phyloP scores from a whole-genome alignment of 2,113 vertebrate species.

The Xiphias gladius region DNA sequence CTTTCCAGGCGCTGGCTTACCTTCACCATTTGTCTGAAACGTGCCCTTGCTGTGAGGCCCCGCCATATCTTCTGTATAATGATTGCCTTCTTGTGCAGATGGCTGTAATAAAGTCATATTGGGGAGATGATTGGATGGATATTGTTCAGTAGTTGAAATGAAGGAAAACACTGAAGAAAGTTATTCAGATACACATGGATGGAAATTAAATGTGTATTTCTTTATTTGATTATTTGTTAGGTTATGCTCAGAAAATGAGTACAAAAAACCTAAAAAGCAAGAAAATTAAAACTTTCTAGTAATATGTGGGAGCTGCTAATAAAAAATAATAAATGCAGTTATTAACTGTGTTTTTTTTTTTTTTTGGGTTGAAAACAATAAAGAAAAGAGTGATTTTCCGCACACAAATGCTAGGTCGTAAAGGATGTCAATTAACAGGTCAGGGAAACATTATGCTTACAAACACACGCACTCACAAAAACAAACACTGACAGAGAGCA shows the following conservation, averaged over 20 bases:
- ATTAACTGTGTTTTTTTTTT: too few relatives aligned
- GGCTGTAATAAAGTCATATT: constrained; percentile 84
- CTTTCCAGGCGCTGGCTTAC: constrained; percentile 84
- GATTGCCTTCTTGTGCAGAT: constrained; percentile 85
- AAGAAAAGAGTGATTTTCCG: constrained; percentile 23
- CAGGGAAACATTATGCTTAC: constrained; percentile 60
- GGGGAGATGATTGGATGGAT: constrained; percentile 48
- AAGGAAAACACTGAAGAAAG: constrained; percentile 45
- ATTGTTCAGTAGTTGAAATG: constrained; percentile 45
- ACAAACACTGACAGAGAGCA: constrained; percentile 40
- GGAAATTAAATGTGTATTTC: constrained; percentile 32
- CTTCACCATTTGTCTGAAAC: constrained; percentile 88
- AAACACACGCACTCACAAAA: constrained; percentile 44
- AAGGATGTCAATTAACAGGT: constrained; percentile 70
- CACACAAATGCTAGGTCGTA: constrained; percentile 44
- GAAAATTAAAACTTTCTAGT: not conserved
- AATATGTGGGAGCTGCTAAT: not conserved
- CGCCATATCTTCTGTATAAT: constrained; percentile 94
- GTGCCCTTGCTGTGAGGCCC: constrained; percentile 87
- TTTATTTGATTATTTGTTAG: constrained; percentile 12
- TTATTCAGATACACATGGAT: constrained; percentile 21
- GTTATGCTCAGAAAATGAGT: not conserved
- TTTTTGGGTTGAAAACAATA: not conserved
- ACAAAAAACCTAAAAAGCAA: not conserved
- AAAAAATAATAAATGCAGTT: not conserved